Base-by-base conservation (phyloP, 2,113 vertebrate species). In the Melanotaenia duboulayi region DNA sequence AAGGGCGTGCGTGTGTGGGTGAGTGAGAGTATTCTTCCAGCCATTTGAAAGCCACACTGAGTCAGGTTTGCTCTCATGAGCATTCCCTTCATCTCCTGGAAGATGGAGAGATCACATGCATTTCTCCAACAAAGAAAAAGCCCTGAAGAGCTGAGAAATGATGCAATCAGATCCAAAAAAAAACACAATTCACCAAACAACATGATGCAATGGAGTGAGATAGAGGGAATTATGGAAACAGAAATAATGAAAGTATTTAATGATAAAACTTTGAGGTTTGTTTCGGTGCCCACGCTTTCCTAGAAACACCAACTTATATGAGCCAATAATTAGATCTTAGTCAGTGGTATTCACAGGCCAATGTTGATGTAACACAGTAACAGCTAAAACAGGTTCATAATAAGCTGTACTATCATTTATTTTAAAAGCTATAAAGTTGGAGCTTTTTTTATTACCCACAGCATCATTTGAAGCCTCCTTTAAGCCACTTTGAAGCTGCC, bases 211-310 rank as follows among this genome's bases (percentile, higher is more conserved):
- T 11, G 49, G 23, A 14, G 42, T 3, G 44, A 77, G 64, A 62
- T 1, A 9, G 16, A 37, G 25, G 25, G n/a, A n/a, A 54, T 23
- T 35, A 14, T 32, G 46, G 64, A 65, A 48, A 69, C 64, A 69
- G 67, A 65, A 51, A 61, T 50, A 71, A 56, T 28, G 50, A 42
- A 66, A 49, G 8, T 17, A 61, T 48, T 46, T 19, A n/a, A 48
- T n/a, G 44, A 2, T 48, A 3, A 48, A 48, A 48, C 13, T 14
- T 48, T 46, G 14, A 52, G 71, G 78, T 79, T 65, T 85, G 72
- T 76, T 80, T 82, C 71, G 60, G 78, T 28, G 46, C 23, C 61
- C 59, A 65, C 2, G 19, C 67, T 67, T 51, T 71, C 72, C 72
- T 16, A 64, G 7, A 22, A 52, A 1, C 9, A 37, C 28, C 16